Conservation (phyloP, 2,888 invertebrate species). For the Lacanobia wlatinum region DNA sequence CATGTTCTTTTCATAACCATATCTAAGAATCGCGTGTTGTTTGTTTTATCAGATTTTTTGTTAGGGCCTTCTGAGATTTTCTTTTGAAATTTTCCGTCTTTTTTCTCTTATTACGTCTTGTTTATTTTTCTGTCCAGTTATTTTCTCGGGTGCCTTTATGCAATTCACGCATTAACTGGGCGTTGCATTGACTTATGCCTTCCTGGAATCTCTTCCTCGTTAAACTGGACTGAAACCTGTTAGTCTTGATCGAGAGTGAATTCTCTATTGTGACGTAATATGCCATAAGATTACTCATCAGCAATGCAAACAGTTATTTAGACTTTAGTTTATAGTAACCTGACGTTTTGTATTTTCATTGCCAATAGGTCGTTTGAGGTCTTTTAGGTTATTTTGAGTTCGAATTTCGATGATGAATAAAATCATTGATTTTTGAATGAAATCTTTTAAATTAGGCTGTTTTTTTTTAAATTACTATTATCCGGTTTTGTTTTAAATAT, state of each 20-base stretch:
- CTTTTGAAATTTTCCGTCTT: background rate
- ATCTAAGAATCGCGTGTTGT: background rate
- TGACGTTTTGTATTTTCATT: constrained; percentile 25
- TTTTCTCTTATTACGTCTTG: constrained; percentile 10
- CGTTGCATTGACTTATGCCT: constrained; percentile 65
- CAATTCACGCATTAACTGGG: constrained; percentile 57
- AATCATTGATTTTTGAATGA: background rate
- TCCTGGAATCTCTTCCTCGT: constrained; percentile 79
- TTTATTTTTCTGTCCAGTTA: constrained; percentile 34
- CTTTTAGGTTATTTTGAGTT: background rate
- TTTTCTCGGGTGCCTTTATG: constrained; percentile 47
- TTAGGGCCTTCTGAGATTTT: background rate
- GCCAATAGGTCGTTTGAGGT: constrained; percentile 4
- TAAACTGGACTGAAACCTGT: constrained; percentile 70
- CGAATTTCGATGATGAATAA: background rate
- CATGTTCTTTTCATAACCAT: constrained; percentile 21
- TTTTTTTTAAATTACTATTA: constrained; percentile 10
- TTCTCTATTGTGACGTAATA: constrained; percentile 79
- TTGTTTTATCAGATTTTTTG: background rate
- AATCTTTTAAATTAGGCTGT: constrained; percentile 6
- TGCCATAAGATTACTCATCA: constrained; percentile 46
- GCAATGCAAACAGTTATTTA: constrained; percentile 33
- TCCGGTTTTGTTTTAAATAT: constrained; percentile 3
- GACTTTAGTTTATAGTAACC: constrained; percentile 7
- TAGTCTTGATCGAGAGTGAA: constrained; percentile 65